phyloP scores from a whole-genome alignment of 2,113 vertebrate genomes.

The Vulpes lagopus region DNA sequence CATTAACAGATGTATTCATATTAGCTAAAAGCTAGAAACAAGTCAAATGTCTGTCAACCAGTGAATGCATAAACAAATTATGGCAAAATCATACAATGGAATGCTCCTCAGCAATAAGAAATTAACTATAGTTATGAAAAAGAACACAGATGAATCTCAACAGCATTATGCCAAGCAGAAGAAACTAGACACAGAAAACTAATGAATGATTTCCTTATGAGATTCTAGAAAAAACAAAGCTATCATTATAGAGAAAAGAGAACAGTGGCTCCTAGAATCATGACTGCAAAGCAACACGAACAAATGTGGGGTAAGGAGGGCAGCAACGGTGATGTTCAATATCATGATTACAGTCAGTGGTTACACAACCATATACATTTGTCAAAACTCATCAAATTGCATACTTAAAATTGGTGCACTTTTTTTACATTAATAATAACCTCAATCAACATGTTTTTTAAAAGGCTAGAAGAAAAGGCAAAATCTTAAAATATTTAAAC shows the following conservation, averaged over 20 bases:
- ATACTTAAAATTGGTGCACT: neutral
- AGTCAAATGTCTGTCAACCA: neutral
- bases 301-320: neutral
- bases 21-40: neutral
- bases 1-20: neutral
- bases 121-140: neutral
- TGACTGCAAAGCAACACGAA: neutral
- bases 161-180: neutral
- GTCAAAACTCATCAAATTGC: neutral
- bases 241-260: neutral
- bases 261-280: neutral
- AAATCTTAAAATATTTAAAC: constrained; percentile 10
- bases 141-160: neutral
- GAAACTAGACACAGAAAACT: neutral
- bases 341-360: neutral
- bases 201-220: neutral
- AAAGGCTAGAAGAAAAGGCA: constrained; percentile 15
- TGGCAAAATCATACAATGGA: neutral
- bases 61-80: neutral
- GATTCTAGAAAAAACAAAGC: constrained; percentile 18
- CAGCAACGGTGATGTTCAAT: neutral
- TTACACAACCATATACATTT: neutral
- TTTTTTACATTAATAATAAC: neutral
- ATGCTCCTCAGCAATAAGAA: neutral
- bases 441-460: constrained; percentile 18